These are phyloP conservation scores for Ictalurus furcatus DNA, from an alignment of 2,113 vertebrate species.

Conservation along the genomic window DNA sequence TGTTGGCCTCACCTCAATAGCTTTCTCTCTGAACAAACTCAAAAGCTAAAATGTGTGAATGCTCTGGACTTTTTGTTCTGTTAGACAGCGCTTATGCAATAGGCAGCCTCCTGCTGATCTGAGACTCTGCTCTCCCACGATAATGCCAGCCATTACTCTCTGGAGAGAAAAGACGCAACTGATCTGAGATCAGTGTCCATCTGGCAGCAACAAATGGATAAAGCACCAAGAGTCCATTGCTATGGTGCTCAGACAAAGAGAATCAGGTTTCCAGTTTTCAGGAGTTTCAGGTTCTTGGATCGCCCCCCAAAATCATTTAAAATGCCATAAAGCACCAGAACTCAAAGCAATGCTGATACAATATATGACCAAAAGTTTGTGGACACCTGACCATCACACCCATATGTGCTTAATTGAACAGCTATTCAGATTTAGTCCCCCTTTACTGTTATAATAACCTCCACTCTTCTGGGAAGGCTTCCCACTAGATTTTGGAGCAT, in stretches of 20 bases:
- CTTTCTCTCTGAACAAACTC: conserved; percentile 15
- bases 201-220: neutral
- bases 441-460: neutral
- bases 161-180: neutral
- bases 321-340: neutral
- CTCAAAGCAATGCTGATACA: neutral
- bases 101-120: neutral
- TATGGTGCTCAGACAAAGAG: conserved; percentile 31
- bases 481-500: neutral
- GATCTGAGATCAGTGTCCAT: neutral
- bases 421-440: neutral
- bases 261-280: conserved; percentile 58
- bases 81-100: neutral
- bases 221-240: neutral
- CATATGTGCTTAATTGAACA: neutral
- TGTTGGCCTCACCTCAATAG: conserved; percentile 38
- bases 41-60: conserved; percentile 31
- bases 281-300: conserved; percentile 60
- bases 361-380: neutral
- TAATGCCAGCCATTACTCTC: neutral
- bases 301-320: neutral
- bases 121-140: neutral
- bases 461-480: neutral
- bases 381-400: neutral
- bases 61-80: neutral